These are phyloP conservation scores for Diplazon laetatorius DNA, from an alignment of 2,888 invertebrate genomes.

Conservation along the genomic window DNA sequence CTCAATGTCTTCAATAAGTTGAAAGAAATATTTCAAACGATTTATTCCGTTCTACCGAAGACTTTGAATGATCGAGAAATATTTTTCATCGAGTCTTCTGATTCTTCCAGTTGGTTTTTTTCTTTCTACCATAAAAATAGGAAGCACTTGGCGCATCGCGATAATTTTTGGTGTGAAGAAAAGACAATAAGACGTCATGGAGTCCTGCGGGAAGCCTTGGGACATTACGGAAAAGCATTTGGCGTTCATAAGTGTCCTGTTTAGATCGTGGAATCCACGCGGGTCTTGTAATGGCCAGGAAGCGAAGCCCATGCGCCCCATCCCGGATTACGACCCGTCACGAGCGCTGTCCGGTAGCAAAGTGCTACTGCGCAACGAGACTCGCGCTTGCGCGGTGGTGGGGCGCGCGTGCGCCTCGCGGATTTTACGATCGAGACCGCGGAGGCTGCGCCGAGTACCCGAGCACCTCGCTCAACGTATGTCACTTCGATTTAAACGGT, in stretches of 20 bases:
- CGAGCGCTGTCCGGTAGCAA: constrained; percentile 35
- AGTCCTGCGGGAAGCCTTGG: no score
- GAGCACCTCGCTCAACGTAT: constrained; percentile 49
- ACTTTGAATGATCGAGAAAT: no score
- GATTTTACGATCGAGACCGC: constrained; percentile 60
- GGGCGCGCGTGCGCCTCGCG: constrained; percentile 36
- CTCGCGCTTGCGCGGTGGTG: constrained; percentile 3
- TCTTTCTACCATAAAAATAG: no score
- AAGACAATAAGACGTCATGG: constrained; percentile 61
- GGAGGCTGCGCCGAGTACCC: constrained; percentile 6
- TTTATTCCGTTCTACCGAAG: no score
- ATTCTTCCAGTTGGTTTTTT: no score
- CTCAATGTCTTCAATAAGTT: no score
- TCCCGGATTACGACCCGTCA: constrained; percentile 70
- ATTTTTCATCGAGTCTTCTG: no score
- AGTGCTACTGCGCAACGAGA: constrained; percentile 5
- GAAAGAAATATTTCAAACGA: no score
- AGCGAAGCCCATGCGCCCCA: constrained; percentile 58
- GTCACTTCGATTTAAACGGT: constrained; percentile 63
- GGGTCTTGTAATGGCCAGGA: constrained; percentile 72
- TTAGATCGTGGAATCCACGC: constrained; percentile 68
- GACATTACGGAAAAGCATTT: constrained; percentile 27
- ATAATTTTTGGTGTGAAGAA: no score
- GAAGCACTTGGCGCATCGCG: no score
- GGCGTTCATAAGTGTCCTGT: constrained; percentile 10